Percentiles rank a stretch among this genome's conserved stretches.
phyloP scores from a whole-genome alignment of 2,113 vertebrate species.

The Tachysurus fulvidraco region DNA sequence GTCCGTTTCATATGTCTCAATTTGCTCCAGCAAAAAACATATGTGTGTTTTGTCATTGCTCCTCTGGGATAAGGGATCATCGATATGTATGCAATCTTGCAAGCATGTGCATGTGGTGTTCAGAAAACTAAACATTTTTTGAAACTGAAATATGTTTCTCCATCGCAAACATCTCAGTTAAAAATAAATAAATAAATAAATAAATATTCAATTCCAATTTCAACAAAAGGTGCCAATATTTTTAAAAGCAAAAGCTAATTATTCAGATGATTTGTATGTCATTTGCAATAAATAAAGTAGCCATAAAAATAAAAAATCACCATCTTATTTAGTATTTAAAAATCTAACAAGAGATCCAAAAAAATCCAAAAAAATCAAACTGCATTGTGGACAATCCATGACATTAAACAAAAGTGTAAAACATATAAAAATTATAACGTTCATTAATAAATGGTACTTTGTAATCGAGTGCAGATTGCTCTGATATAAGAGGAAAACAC shows the following conservation, averaged over 20 bases:
- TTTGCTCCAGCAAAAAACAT: slow-evolving; percentile 13
- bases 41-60: slow-evolving; percentile 21
- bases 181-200: background rate
- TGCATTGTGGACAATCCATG: background rate
- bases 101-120: background rate
- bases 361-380: too few species aligned
- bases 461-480: too few species aligned
- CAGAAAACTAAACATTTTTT: background rate
- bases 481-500: background rate
- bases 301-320: background rate
- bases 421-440: background rate
- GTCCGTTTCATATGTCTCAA: slow-evolving; percentile 22
- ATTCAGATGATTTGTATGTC: background rate
- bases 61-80: slow-evolving; percentile 21
- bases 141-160: background rate
- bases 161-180: background rate
- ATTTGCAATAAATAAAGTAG: background rate
- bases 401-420: background rate
- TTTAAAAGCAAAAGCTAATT: background rate
- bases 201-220: background rate
- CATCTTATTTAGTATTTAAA: background rate
- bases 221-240: background rate
- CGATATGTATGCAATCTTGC: background rate
- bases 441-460: background rate
- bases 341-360: background rate